Percentiles rank a stretch among this genome's conserved stretches.
These are phyloP conservation scores for Cheilosia pagana DNA, from an alignment of 2,888 invertebrate species.

Conservation along the genomic window DNA sequence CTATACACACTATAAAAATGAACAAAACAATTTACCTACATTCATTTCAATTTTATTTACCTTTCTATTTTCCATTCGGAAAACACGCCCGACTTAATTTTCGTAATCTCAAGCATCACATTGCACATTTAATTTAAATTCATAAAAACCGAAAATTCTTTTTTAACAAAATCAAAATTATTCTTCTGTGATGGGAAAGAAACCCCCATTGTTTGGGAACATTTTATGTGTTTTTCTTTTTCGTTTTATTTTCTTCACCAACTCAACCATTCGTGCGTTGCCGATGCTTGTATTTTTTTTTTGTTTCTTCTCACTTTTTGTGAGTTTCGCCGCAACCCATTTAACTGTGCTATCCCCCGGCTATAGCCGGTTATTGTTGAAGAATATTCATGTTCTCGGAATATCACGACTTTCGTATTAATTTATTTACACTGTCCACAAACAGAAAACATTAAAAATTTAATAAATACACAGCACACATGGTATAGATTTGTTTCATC, in stretches of 20 bases:
- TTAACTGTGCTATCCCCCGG: slow-evolving; percentile 29
- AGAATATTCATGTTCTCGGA: slow-evolving; percentile 14
- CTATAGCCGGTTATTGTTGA: slow-evolving; percentile 45
- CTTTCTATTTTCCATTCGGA: slow-evolving; percentile 58
- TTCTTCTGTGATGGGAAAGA: slow-evolving; percentile 10
- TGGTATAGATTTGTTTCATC: background rate
- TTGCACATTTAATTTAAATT: slow-evolving; percentile 21
- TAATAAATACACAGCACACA: slow-evolving; percentile 33
- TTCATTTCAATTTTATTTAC: slow-evolving; percentile 18
- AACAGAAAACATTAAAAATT: slow-evolving; percentile 23
- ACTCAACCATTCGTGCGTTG: slow-evolving; percentile 23
- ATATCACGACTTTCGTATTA: slow-evolving; percentile 19
- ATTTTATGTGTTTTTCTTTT: slow-evolving; percentile 16
- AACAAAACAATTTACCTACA: too few species aligned
- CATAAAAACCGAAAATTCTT: slow-evolving; percentile 1
- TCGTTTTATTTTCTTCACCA: slow-evolving; percentile 27
- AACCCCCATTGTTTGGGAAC: slow-evolving; percentile 52
- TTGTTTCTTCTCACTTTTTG: slow-evolving; percentile 28
- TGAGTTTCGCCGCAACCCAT: slow-evolving; percentile 13
- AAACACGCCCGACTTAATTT: slow-evolving; percentile 16
- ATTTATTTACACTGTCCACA: slow-evolving; percentile 16
- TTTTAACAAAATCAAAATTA: slow-evolving; percentile 11
- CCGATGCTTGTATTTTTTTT: slow-evolving; percentile 27
- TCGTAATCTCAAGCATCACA: slow-evolving; percentile 38
- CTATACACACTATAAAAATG: too few species aligned